Conservation (phyloP, 2,113 vertebrate genomes). For the Meles meles region DNA sequence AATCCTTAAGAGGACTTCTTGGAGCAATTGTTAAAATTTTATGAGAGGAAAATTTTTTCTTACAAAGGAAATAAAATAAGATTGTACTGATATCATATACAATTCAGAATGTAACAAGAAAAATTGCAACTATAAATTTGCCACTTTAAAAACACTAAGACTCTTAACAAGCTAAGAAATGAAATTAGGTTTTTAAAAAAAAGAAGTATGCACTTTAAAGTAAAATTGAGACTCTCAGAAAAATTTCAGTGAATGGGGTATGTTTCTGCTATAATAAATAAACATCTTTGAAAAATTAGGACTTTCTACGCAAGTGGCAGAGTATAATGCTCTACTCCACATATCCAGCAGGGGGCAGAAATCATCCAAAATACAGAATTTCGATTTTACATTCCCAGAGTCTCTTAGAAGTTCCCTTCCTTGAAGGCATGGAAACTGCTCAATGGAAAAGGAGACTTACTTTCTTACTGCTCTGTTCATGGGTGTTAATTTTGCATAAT, state of each 20-base stretch:
- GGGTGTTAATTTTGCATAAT: conserved; percentile 29
- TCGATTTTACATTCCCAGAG: neutral
- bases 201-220: neutral
- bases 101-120: conserved; percentile 13
- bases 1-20: conserved; percentile 23
- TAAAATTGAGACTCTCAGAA: neutral
- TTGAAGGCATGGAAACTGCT: neutral
- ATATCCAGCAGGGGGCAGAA: conserved; percentile 82
- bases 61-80: neutral
- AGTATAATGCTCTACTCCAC: neutral
- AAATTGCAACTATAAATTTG: neutral
- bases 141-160: neutral
- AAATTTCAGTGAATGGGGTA: neutral
- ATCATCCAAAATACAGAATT: neutral
- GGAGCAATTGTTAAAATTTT: neutral
- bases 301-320: neutral
- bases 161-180: neutral
- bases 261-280: neutral
- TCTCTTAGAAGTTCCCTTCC: conserved; percentile 4
- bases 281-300: neutral
- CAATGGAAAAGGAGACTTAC: neutral
- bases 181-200: neutral
- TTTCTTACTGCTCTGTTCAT: neutral
- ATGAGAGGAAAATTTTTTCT: conserved; percentile 7
- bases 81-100: neutral